Conservation (phyloP, 2,888 invertebrate species). For the Clanis bilineata region DNA sequence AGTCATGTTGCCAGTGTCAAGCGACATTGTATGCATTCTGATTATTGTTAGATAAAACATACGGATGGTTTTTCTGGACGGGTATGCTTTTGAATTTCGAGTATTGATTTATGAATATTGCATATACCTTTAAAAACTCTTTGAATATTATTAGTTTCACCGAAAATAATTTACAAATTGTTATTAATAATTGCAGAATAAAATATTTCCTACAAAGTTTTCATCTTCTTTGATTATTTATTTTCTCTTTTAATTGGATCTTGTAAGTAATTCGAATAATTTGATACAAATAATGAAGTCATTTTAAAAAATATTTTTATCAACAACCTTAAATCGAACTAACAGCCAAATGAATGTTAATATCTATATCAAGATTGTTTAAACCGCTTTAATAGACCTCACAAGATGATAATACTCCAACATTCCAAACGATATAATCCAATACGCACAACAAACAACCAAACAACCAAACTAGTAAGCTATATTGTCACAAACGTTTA, state of each 20-base stretch:
- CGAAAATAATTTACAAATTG: background rate
- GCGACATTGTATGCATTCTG: slow-evolving; percentile 26
- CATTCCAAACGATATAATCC: background rate
- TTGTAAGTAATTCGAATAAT: background rate
- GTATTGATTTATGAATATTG: too few species aligned
- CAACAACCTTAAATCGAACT: too few species aligned
- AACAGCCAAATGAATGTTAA: too few species aligned
- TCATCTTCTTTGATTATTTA: too few species aligned
- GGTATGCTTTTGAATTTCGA: background rate
- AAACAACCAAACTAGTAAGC: background rate
- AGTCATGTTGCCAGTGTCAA: slow-evolving; percentile 22
- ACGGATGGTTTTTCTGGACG: background rate
- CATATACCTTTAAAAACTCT: too few species aligned
- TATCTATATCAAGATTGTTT: too few species aligned
- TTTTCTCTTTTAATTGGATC: background rate
- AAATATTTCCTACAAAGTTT: too few species aligned
- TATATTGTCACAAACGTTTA: background rate
- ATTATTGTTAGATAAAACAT: slow-evolving; percentile 21
- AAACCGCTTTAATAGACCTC: too few species aligned
- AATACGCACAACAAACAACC: background rate
- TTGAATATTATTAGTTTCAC: background rate
- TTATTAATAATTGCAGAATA: too few species aligned
- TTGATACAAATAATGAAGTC: background rate
- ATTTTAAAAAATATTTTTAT: too few species aligned
- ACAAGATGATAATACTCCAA: background rate